These are phyloP conservation scores for Helogale parvula DNA, from an alignment of 2,113 vertebrate species.

Conservation along the genomic window DNA sequence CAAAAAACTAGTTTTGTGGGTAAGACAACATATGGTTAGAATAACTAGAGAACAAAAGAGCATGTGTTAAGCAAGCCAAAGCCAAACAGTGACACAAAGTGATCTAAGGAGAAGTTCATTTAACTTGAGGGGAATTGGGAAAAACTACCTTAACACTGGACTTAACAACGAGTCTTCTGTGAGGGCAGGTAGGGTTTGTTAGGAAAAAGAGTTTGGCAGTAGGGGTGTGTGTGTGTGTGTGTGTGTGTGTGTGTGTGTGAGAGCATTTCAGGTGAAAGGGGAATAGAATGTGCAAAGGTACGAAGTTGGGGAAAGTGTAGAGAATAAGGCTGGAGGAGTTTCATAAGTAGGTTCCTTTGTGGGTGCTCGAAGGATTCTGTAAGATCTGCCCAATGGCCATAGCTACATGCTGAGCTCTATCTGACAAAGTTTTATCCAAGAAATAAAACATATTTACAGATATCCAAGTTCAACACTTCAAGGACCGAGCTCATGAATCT, in stretches of 20 bases:
- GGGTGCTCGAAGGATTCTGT: background rate
- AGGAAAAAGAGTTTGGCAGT: background rate
- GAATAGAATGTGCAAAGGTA: background rate
- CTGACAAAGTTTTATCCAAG: background rate
- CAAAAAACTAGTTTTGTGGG: background rate
- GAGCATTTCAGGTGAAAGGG: background rate
- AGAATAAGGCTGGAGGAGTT: background rate
- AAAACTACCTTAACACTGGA: background rate
- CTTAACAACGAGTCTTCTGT: background rate
- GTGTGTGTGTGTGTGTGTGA: too few relatives aligned
- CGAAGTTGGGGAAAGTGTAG: background rate
- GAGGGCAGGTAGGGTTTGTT: background rate
- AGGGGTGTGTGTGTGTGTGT: too few relatives aligned
- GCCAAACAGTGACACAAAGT: background rate
- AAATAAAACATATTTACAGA: background rate
- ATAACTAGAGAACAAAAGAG: background rate
- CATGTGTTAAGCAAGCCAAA: background rate
- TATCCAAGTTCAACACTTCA: background rate
- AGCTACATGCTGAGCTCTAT: background rate
- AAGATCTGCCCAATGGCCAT: background rate
- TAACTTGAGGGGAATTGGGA: background rate
- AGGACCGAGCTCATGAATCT: background rate
- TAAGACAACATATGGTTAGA: background rate
- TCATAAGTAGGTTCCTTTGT: background rate
- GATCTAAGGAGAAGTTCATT: background rate